These are phyloP conservation scores for Engraulis encrasicolus DNA, from an alignment of 2,113 vertebrate genomes.

Conservation along the genomic window DNA sequence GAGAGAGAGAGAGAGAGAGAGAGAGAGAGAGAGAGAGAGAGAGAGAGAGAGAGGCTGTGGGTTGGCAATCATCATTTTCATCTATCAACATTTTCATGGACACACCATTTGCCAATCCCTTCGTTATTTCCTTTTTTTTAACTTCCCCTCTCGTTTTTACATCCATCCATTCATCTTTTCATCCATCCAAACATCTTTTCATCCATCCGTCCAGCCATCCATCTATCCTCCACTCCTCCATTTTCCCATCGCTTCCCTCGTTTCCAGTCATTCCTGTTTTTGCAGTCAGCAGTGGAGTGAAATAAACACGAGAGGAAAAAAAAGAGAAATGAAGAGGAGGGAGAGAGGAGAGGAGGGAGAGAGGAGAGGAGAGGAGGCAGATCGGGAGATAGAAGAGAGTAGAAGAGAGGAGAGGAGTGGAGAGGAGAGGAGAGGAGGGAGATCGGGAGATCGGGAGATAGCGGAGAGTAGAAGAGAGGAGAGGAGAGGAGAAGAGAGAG, in stretches of 20 bases:
- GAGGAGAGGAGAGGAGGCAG: too few species aligned
- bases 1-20: conserved; percentile 11
- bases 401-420: too few species aligned
- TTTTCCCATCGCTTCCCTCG: not conserved
- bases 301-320: conserved; percentile 42
- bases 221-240: not conserved
- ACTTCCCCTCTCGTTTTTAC: not conserved
- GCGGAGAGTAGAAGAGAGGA: too few species aligned
- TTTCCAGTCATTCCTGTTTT: conserved; percentile 29
- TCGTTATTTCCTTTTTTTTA: not conserved
- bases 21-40: conserved; percentile 36
- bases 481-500: too few species aligned
- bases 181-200: not conserved
- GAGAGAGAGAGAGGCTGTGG: not conserved
- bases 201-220: too few species aligned
- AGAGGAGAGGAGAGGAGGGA: too few species aligned
- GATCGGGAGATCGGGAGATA: too few species aligned
- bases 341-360: too few species aligned
- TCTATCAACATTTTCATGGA: conserved; percentile 18
- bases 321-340: conserved; percentile 15
- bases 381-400: conserved; percentile 39
- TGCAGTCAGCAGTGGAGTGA: conserved; percentile 31
- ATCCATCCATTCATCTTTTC: too few species aligned
- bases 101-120: not conserved
- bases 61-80: conserved; percentile 12